phyloP scores from a whole-genome alignment of 2,888 invertebrate species.

The Cryptocheilus praepositus region DNA sequence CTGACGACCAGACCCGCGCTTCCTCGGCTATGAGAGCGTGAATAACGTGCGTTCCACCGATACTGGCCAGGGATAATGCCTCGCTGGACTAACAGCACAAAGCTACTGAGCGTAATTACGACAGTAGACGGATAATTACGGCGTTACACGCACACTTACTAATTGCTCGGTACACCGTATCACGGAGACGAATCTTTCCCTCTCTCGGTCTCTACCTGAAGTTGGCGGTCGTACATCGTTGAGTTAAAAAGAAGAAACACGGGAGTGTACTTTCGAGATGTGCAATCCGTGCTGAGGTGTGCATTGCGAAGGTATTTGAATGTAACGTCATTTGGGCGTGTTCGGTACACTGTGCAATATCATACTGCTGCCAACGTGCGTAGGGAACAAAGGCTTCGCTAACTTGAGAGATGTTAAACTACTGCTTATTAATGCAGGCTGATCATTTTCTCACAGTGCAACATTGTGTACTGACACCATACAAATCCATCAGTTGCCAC shows the following conservation, averaged over 20 bases:
- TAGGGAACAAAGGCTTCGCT: not conserved
- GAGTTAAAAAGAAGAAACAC: not conserved
- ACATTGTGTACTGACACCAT: too few species aligned
- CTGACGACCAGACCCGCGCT: slow-evolving; percentile 25
- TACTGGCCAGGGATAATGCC: too few species aligned
- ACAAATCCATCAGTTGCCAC: too few species aligned
- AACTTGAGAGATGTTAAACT: too few species aligned
- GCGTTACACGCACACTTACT: slow-evolving; percentile 35
- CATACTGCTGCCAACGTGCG: not conserved
- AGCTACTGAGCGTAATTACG: slow-evolving; percentile 50
- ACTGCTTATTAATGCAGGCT: too few species aligned
- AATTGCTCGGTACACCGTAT: slow-evolving; percentile 33
- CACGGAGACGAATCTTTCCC: slow-evolving; percentile 19
- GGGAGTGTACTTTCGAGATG: slow-evolving; percentile 8
- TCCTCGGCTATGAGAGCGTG: slow-evolving; percentile 65
- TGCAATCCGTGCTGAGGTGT: not conserved
- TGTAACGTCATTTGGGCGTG: too few species aligned
- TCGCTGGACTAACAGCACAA: too few species aligned
- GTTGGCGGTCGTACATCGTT: too few species aligned
- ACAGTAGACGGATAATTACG: slow-evolving; percentile 42
- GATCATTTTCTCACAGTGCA: too few species aligned
- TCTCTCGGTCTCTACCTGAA: too few species aligned
- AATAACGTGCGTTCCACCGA: slow-evolving; percentile 40
- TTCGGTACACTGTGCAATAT: too few species aligned
- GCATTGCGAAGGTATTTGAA: not conserved